phyloP scores from a whole-genome alignment of 2,113 vertebrate species.

The Equus przewalskii region DNA sequence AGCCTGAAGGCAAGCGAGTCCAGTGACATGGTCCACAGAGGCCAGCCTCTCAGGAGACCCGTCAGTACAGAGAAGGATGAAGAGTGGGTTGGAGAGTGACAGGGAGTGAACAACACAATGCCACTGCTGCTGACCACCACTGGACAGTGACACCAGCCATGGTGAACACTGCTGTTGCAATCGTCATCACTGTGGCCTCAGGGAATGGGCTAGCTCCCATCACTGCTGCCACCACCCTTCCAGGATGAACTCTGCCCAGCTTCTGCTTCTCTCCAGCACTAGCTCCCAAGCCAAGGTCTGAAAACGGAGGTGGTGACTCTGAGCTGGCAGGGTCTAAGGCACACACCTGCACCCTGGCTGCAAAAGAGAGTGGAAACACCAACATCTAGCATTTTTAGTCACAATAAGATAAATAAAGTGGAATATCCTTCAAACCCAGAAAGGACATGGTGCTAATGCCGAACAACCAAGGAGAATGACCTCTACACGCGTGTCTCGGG shows the following conservation, averaged over 20 bases:
- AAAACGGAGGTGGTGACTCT: neutral
- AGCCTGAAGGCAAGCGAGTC: neutral
- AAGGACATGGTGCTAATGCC: neutral
- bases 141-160: neutral
- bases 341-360: neutral
- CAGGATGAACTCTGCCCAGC: neutral
- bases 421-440: neutral
- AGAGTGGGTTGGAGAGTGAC: neutral
- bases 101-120: neutral
- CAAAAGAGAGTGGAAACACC: neutral
- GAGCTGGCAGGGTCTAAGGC: neutral
- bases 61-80: neutral
- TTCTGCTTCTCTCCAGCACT: neutral
- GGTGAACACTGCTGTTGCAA: neutral
- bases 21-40: neutral
- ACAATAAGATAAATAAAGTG: neutral
- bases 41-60: neutral
- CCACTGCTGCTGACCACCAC: neutral
- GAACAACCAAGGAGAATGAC: neutral
- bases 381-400: neutral
- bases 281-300: neutral
- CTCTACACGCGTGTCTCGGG: neutral
- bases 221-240: neutral
- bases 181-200: neutral
- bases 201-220: neutral